Evolutionary conservation across 2,797 vertebrate genomes (phyloP), one percentile per base, ranked within the genome.

Genomic region (Podarcis siculus): DNA sequence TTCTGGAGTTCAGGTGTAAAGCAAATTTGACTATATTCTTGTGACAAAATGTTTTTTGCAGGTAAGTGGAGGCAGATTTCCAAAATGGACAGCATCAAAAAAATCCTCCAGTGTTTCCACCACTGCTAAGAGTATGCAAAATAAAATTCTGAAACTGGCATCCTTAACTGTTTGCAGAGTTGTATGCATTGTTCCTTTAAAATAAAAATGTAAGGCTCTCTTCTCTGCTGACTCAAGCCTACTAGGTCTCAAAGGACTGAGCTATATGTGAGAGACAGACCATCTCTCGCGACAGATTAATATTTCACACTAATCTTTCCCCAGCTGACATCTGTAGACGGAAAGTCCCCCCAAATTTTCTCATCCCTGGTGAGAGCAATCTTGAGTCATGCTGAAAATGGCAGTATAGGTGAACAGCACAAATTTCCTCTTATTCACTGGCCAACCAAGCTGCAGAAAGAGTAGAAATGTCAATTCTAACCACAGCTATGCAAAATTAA

Each of bases 401-500:
- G 78, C 73, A 86, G 86, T 64, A 79, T 39, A 89, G 35, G 37
- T 0, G 30, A 78, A 0, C 0, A 37, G 3, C n/a, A 4, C 39
- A 82, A 61, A 88, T 86, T 66, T 27, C 64, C 5, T 86, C 66
- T 91, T 49, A 85, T 17, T 87, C 1, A 55, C 79, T 72, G 58
- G 4, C 87, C 27, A 0, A 19, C 35, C 23, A 67, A 83, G 76
- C 83, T 79, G 72, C 7, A 6, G 13, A 0, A 9, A 66, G 71
- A 83, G 77, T 85, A 81, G 35, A 49, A 32, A 81, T 0, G 27
- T 77, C 71, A 85, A 27, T 23, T 81, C 61, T 85, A 75, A 58
- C 19, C 23, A 76, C 4, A 58, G 32, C 19, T 6, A 49, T 32
- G 82, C 72, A 77, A 88, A 92, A 85, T 90, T 93, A 87, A 75